These are phyloP conservation scores for Bombyx mori DNA, from an alignment of 1,140 invertebrate genomes.

Conservation along the genomic window DNA sequence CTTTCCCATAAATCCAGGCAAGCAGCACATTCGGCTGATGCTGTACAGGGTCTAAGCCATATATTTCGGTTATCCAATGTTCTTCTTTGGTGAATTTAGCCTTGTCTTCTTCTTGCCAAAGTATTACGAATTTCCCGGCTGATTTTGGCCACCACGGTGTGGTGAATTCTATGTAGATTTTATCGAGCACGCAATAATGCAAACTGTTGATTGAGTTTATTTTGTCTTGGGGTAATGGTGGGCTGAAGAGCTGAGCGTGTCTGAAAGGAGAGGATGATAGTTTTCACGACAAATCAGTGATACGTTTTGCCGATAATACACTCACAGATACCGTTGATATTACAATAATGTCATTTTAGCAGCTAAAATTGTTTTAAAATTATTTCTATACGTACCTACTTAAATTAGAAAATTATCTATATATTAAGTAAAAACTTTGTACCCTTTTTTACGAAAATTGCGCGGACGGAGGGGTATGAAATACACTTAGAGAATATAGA, in stretches of 20 bases:
- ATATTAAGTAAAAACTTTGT: too few species aligned
- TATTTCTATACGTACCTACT: too few species aligned
- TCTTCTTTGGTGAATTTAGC: conserved; percentile 38
- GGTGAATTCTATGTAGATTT: conserved; percentile 81
- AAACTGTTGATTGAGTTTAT: conserved; percentile 75
- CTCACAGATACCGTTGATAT: too few species aligned
- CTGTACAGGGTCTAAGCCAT: conserved; percentile 76
- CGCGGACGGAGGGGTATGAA: too few species aligned
- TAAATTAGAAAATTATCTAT: too few species aligned
- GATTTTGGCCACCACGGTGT: conserved; percentile 75
- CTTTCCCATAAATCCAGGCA: conserved; percentile 74
- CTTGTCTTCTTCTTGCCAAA: conserved; percentile 74
- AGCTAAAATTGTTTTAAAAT: too few species aligned
- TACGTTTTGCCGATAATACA: neutral
- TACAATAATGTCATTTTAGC: too few species aligned
- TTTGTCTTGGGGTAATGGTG: conserved; percentile 74
- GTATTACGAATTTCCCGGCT: conserved; percentile 61
- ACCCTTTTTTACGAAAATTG: too few species aligned
- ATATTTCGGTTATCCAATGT: conserved; percentile 76
- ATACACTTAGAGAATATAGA: too few species aligned
- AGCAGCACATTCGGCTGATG: conserved; percentile 78
- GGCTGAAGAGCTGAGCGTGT: conserved; percentile 73
- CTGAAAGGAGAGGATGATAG: conserved; percentile 24
- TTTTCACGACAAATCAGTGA: too few species aligned
- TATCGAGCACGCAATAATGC: conserved; percentile 80